A percentile compares a stretch with the other conserved stretches of the same genome.
Conservation (phyloP, 1,140 invertebrate genomes). For the Nephila pilipes region DNA sequence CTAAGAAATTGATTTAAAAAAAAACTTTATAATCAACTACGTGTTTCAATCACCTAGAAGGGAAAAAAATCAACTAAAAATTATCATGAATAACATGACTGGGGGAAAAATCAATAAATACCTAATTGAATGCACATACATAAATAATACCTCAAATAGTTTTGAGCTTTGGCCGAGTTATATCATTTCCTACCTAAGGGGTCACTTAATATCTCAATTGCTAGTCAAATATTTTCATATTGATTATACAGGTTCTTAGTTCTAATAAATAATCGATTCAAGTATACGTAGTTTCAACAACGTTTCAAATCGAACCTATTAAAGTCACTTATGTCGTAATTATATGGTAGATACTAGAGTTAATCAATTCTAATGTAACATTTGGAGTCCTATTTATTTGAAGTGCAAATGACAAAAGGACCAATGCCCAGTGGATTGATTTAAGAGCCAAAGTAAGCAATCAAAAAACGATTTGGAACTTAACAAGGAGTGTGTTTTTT, state of each 20-base stretch:
- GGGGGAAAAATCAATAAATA: too few relatives aligned
- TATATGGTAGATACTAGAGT: background rate
- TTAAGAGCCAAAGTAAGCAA: conserved; percentile 60
- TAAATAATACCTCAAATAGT: background rate
- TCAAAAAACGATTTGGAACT: conserved; percentile 51
- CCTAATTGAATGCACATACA: too few relatives aligned
- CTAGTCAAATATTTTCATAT: background rate
- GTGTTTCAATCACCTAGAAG: too few relatives aligned
- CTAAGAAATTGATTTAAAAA: too few relatives aligned
- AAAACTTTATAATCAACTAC: too few relatives aligned
- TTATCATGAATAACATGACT: too few relatives aligned
- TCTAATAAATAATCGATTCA: conserved; percentile 19
- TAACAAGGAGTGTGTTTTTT: conserved; percentile 34
- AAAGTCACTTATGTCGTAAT: conserved; percentile 23
- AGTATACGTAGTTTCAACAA: background rate
- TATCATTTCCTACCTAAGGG: background rate
- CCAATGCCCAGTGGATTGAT: background rate
- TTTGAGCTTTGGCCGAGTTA: background rate
- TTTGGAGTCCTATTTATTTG: background rate
- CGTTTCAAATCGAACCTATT: conserved; percentile 15
- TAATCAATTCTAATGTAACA: background rate
- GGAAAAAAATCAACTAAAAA: too few relatives aligned
- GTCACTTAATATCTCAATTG: background rate
- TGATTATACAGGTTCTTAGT: background rate
- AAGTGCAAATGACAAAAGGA: conserved; percentile 12